A percentile compares a stretch with the other conserved stretches of the same genome.
Evolutionary conservation across 2,888 invertebrate species (phyloP).

Genomic region (Maniola hyperantus): DNA sequence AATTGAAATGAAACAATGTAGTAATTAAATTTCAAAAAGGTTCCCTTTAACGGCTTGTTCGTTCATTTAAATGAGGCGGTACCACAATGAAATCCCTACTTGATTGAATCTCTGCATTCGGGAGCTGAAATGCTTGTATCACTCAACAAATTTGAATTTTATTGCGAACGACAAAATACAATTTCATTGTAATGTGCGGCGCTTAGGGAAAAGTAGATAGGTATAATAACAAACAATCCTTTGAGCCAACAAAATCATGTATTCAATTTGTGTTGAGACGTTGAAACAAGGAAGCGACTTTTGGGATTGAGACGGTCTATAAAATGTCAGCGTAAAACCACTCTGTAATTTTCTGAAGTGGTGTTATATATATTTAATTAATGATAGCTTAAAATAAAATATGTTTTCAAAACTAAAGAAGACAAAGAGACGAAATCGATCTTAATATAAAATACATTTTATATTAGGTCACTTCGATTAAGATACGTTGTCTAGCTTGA

Average conservation of each 20-base stretch:
- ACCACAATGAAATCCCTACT: conserved; percentile 62
- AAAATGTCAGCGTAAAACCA: neutral
- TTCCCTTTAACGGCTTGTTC: conserved; percentile 53
- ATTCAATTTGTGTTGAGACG: conserved; percentile 66
- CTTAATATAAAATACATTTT: too few relatives aligned
- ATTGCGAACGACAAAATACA: conserved; percentile 57
- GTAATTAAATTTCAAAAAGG: conserved; percentile 37
- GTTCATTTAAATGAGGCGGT: conserved; percentile 61
- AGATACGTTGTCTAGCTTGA: too few relatives aligned
- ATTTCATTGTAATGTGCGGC: conserved; percentile 67
- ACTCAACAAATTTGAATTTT: conserved; percentile 68
- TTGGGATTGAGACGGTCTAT: neutral
- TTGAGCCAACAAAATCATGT: conserved; percentile 66
- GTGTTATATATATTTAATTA: too few relatives aligned
- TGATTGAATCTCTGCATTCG: conserved; percentile 66
- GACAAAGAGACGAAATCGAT: too few relatives aligned
- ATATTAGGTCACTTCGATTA: too few relatives aligned
- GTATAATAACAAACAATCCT: conserved; percentile 59
- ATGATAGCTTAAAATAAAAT: too few relatives aligned
- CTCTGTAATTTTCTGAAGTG: neutral
- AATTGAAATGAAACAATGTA: conserved; percentile 29
- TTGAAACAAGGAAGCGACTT: conserved; percentile 40
- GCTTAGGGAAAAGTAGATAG: conserved; percentile 58
- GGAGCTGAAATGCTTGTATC: conserved; percentile 47
- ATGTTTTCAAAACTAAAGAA: too few relatives aligned